Evolutionary conservation across 2,113 vertebrate species (phyloP).

Genomic region (Telmatochromis bifrenatus): DNA sequence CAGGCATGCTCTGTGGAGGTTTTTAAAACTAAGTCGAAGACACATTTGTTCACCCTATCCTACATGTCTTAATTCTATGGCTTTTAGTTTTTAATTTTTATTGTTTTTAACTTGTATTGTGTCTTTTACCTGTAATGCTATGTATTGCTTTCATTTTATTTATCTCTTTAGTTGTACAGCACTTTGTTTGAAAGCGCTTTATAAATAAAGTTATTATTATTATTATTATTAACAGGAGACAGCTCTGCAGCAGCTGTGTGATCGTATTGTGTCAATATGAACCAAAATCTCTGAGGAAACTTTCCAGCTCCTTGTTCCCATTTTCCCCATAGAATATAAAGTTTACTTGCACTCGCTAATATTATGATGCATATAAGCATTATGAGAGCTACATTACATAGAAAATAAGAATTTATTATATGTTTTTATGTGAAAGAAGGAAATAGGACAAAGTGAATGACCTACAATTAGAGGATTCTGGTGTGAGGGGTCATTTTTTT

Average conservation of each 20-base stretch:
- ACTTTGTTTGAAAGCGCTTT: not conserved
- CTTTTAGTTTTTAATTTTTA: not conserved
- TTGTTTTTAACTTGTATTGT: not conserved
- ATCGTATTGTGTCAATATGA: not conserved
- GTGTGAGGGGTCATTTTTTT: not conserved
- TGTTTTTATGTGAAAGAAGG: not conserved
- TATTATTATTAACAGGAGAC: not conserved
- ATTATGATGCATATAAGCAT: not conserved
- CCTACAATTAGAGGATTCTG: not conserved
- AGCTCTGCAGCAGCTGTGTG: not conserved
- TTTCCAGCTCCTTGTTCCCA: not conserved
- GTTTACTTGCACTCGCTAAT: not conserved
- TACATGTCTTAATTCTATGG: not conserved
- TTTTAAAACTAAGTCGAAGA: not conserved
- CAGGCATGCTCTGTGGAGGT: not conserved
- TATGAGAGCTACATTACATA: not conserved
- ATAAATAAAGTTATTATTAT: not conserved
- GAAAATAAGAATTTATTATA: not conserved
- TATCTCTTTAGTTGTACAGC: not conserved
- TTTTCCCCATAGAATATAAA: not conserved
- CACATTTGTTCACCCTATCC: not conserved
- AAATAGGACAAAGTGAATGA: not conserved
- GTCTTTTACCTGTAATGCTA: not conserved
- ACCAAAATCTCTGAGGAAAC: not conserved
- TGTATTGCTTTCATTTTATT: not conserved